Evolutionary conservation across 2,797 vertebrate species (phyloP), one percentile per base, ranked within the genome.

Genomic region (Heteromormyrus szaboi): DNA sequence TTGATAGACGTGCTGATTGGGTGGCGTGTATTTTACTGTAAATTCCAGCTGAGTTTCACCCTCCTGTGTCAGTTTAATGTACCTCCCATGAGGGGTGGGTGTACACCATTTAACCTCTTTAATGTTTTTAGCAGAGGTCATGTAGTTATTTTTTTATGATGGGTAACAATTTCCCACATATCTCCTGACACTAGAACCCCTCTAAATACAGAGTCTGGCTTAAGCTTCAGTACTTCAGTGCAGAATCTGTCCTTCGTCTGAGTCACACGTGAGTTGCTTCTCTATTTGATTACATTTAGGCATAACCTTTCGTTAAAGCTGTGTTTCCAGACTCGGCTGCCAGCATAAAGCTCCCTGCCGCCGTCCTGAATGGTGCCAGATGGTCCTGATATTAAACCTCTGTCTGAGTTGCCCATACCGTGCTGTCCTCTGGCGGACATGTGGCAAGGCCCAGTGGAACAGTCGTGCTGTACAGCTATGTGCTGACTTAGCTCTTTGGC

Each of bases 401-500:
- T 81, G 76, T 46, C 76, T 44, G 76, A 81, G 41, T 11, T 44
- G 19, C 17, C 41, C 19, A 33, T 46, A 19, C 76, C 6, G 41
- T 46, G 76, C 37, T 81, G 76, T 81, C 41, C 76, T 46, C 41
- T 85, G 84, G 72, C 68, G 37, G 62, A 54, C 25, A 9, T n/a
- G 9, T 41, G 17, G 56, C 48, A 14, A 86, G 81, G 87, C n/a
- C 87, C 48, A 5, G 85, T 87, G 54, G 37, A 17, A 72, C 53
- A 53, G 86, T 50, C 41, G 7, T 84, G 87, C 11, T 51, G 50
- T 44, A 19, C 37, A 90, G 79, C 91, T 89, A 90, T 88, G 85
- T 90, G 88, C 88, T 90, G 86, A 81, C 37, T 89, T 88, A 48
- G 89, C 87, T 85, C 72, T 92, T 93, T 89, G 90, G 89, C 88